These are phyloP conservation scores for Scopus umbretta DNA, from an alignment of 2,113 vertebrate genomes.

Conservation along the genomic window DNA sequence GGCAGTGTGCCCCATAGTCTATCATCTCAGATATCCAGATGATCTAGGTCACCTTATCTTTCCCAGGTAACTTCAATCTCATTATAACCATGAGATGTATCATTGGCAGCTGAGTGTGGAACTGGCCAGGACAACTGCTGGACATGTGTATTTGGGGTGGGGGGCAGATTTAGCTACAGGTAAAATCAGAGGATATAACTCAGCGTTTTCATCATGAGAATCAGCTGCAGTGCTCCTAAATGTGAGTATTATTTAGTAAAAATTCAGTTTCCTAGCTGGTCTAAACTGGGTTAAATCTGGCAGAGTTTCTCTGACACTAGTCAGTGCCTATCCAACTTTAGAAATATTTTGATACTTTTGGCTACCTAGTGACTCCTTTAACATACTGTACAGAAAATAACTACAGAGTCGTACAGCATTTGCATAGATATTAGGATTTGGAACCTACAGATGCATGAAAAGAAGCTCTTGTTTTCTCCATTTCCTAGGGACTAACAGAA, in stretches of 20 bases:
- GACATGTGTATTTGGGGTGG: not conserved
- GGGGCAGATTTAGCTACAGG: not conserved
- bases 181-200: not conserved
- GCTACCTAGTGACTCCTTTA: not conserved
- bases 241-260: not conserved
- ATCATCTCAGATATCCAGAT: not conserved
- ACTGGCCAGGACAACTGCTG: not conserved
- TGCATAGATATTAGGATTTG: not conserved
- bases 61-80: not conserved
- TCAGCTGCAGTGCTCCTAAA: not conserved
- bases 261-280: not conserved
- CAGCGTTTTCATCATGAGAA: not conserved
- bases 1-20: not conserved
- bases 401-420: not conserved
- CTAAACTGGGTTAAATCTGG: not conserved
- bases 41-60: not conserved
- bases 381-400: not conserved
- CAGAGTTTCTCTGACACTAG: not conserved
- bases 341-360: not conserved
- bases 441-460: not conserved
- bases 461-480: not conserved
- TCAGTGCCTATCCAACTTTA: not conserved
- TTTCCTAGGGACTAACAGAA: not conserved
- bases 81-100: not conserved
- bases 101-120: not conserved